Evolutionary conservation across 2,888 invertebrate genomes (phyloP), one percentile per base, ranked within the genome.

Genomic region (Tachina lurida): DNA sequence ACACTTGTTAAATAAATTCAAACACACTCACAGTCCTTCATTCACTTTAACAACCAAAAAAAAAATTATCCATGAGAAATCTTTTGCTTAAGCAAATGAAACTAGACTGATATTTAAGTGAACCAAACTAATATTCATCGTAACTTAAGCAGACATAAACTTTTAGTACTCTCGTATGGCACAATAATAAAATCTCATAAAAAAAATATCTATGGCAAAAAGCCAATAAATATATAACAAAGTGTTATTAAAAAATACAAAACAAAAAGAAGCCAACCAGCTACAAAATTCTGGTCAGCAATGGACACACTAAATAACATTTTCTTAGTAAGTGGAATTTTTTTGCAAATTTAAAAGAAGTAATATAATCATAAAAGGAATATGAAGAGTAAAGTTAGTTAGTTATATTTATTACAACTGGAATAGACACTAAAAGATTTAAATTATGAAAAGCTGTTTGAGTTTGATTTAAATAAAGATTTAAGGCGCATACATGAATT

Each of bases 181-280:
- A n/a, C 31, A 58, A 76, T 76, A 76, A 84, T 80, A 80, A 84
- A 84, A 84, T 67, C 80, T 76, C 79, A 84, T 79, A 67, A 76
- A 79, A 84, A 68, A 84, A 74, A 65, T 71, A 75, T 65, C 71
- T 73, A 60, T 54, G 73, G 71, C 52, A 63, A 80, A 81, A 84
- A 77, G 80, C 76, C 80, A 84, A 80, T 80, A 84, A 84, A 68
- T 76, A 68, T 76, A 68, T 67, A 71, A 80, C 60, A 67, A 71
- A 77, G 10, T 80, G 80, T 68, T 80, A 84, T 60, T 52, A 63
- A 79, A 31, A 78, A 52, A 10, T 15, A 56, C 15, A 71, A 60
- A 67, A 12, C 9, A 43, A 75, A 67, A 15, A 17, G 49, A 41
- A 10, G n/a, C 22, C 31, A 5, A 41, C 17, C 31, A 5, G 41